These are phyloP conservation scores for Melanostigma gelatinosum DNA, from an alignment of 2,113 vertebrate species.

Conservation along the genomic window DNA sequence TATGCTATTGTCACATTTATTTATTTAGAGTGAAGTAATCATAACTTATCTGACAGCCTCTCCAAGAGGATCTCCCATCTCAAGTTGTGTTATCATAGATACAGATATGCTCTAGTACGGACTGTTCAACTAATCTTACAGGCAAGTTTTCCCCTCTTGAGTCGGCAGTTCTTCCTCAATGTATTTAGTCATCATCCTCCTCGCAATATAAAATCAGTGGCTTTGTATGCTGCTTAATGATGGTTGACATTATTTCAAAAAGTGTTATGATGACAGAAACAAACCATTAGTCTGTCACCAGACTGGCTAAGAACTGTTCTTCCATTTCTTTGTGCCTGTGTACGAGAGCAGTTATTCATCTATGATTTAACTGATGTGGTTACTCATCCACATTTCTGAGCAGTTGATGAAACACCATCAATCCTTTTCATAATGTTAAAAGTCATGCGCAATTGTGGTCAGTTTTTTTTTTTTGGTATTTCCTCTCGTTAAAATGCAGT, in stretches of 20 bases:
- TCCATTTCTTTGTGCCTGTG: slow-evolving; percentile 78
- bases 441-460: slow-evolving; percentile 33
- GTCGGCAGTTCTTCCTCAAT: slow-evolving; percentile 17
- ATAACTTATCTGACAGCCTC: slow-evolving; percentile 35
- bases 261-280: slow-evolving; percentile 50
- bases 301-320: slow-evolving; percentile 66
- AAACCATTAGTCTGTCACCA: not conserved
- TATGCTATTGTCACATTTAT: slow-evolving; percentile 69
- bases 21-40: slow-evolving; percentile 70
- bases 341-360: slow-evolving; percentile 41
- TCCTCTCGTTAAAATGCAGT: slow-evolving; percentile 63
- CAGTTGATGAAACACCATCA: slow-evolving; percentile 34
- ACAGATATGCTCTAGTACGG: not conserved
- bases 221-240: slow-evolving; percentile 33
- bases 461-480: slow-evolving; percentile 31
- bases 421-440: slow-evolving; percentile 40
- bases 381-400: slow-evolving; percentile 26
- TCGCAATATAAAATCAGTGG: slow-evolving; percentile 17
- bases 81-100: slow-evolving; percentile 23
- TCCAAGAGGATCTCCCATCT: slow-evolving; percentile 16
- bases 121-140: slow-evolving; percentile 11
- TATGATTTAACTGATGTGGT: slow-evolving; percentile 50
- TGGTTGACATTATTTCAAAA: slow-evolving; percentile 42
- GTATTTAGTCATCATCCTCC: slow-evolving; percentile 16
- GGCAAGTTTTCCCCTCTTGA: not conserved